Base-by-base conservation (phyloP, 2,888 invertebrate species). In the Alloplasta piceator region DNA sequence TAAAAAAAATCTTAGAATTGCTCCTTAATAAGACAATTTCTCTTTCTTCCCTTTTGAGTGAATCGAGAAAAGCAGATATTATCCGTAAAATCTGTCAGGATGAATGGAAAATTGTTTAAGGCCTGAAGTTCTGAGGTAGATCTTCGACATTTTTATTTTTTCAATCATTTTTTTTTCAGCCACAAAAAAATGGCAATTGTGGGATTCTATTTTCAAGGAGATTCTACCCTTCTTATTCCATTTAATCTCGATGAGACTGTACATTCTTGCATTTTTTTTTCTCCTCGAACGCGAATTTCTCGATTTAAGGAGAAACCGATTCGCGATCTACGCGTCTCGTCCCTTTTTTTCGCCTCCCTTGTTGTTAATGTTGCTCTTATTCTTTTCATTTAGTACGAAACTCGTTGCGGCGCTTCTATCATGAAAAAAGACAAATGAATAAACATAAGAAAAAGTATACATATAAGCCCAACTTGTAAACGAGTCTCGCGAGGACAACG, bases 221-320 rank as follows among this genome's bases (percentile, higher is more conserved):
- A 16, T 38, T n/a, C 66, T 72, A 66, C 71, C 60, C 60, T 50
- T 70, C 7, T 43, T n/a, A 72, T 72, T 72, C 71, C 60, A 72
- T 50, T 70, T 10, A 52, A 26, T 26, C 67, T 46, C 10, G 7
- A 58, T 39, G 60, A 72, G 72, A 78, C 78, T 78, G 67, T 12
- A 64, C 58, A 55, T 75, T 70, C 14, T 63, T 75, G 71, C 71
- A 72, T 72, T 71, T 80, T 14, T 67, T 70, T 50, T 38, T 70
- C 9, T 72, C 64, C 52, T 66, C 4, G 38, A 36, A 66, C 50
- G 1, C 66, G 50, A 60, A 43, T 67, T 67, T 38, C 6, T 48
- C 36, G 7, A 71, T 16, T 61, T 72, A 6, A 64, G 10, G 46
- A 16, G 12, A 46, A 10, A 41, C 26, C 60, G 14, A 67, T 39